These are phyloP conservation scores for Drosophila lacicola DNA, from an alignment of 2,888 invertebrate species.

Conservation along the genomic window DNA sequence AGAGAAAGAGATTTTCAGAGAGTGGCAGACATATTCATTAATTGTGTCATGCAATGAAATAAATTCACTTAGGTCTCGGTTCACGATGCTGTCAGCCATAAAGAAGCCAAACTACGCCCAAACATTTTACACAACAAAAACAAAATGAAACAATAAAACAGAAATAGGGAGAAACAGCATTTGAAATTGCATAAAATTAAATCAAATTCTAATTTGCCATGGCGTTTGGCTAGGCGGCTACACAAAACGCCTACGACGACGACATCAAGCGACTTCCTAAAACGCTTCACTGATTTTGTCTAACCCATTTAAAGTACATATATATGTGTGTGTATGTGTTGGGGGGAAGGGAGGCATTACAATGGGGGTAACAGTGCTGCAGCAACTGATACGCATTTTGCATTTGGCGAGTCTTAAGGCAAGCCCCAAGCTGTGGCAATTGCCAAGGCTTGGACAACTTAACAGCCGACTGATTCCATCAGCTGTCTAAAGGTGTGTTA, in stretches of 20 bases:
- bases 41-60: conserved; percentile 69
- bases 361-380: conserved; percentile 2
- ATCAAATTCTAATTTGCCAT: conserved; percentile 72
- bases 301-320: conserved; percentile 60
- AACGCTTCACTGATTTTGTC: conserved; percentile 76
- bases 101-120: conserved; percentile 66
- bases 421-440: conserved; percentile 39
- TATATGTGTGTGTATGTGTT: conserved; percentile 3
- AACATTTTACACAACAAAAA: conserved; percentile 61
- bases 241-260: conserved; percentile 64
- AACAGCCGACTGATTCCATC: conserved; percentile 69
- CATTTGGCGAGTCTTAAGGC: conserved; percentile 59
- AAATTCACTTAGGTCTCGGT: conserved; percentile 50
- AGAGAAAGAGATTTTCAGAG: not conserved
- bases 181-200: conserved; percentile 77
- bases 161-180: conserved; percentile 40
- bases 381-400: conserved; percentile 61
- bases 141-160: conserved; percentile 21
- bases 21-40: conserved; percentile 12
- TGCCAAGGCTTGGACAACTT: conserved; percentile 61
- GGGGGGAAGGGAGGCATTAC: conserved; percentile 7
- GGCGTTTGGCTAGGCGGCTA: conserved; percentile 52
- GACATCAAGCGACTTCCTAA: conserved; percentile 70
- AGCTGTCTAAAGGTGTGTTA: conserved; percentile 55
- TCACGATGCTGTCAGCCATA: conserved; percentile 63